A percentile compares a stretch with the other conserved stretches of the same genome.
Conservation (phyloP, 2,797 vertebrate genomes). For the Menidia menidia region DNA sequence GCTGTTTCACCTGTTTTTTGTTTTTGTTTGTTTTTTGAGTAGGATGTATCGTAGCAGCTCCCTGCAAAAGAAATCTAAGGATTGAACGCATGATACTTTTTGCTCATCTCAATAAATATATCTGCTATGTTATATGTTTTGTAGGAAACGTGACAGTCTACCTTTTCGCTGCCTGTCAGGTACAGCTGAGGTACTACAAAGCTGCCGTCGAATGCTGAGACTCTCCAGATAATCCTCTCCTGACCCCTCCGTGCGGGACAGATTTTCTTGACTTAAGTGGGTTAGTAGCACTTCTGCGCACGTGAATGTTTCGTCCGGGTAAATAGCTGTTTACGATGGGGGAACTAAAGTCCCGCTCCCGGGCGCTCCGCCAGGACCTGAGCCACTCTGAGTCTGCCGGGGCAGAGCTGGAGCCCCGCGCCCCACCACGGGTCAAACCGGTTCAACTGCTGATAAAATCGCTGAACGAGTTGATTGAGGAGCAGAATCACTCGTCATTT, state of each 20-base stretch:
- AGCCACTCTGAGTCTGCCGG: slow-evolving; percentile 60
- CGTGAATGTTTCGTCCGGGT: not conserved
- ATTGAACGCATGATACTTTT: too few relatives aligned
- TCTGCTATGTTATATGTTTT: not conserved
- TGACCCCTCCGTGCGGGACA: slow-evolving; percentile 34
- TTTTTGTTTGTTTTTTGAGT: too few relatives aligned
- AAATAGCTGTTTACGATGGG: slow-evolving; percentile 59
- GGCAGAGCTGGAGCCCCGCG: slow-evolving; percentile 62
- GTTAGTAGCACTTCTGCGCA: not conserved
- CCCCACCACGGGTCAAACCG: slow-evolving; percentile 68
- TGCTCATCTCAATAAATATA: not conserved
- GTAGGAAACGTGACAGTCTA: not conserved
- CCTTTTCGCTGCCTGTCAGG: not conserved
- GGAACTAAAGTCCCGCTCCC: slow-evolving; percentile 41
- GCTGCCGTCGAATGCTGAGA: not conserved
- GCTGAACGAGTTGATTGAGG: slow-evolving; percentile 66
- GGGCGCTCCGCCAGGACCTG: slow-evolving; percentile 60
- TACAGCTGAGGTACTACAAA: slow-evolving; percentile 15
- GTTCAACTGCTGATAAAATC: slow-evolving; percentile 77
- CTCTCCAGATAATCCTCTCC: slow-evolving; percentile 58
- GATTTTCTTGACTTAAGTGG: not conserved
- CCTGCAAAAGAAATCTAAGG: too few relatives aligned
- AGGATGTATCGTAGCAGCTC: too few relatives aligned
- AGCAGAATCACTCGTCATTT: slow-evolving; percentile 46
- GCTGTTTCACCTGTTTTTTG: too few relatives aligned